A percentile compares a stretch with the other conserved stretches of the same genome.
Evolutionary conservation across 2,888 invertebrate genomes (phyloP).

Genomic region (Lasioglossum morio): DNA sequence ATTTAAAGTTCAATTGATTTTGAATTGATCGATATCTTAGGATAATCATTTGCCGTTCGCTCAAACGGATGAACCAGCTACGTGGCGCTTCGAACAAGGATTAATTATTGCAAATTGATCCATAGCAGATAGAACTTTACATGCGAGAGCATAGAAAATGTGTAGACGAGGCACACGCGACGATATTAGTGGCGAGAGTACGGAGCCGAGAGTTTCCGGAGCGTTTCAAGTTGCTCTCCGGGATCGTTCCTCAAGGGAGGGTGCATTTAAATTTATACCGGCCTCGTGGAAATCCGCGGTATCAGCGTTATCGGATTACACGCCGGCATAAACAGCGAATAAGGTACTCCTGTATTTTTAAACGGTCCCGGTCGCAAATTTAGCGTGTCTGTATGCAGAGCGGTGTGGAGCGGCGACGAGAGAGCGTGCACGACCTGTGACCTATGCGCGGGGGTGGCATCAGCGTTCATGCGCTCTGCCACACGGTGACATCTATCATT

Average conservation of each 20-base stretch:
- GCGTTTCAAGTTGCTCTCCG: constrained; percentile 7
- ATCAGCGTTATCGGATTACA: constrained; percentile 39
- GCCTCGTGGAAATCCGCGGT: constrained; percentile 27
- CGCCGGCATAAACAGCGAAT: constrained; percentile 32
- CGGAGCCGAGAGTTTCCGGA: not conserved
- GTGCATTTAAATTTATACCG: constrained; percentile 48
- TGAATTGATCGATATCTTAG: not conserved
- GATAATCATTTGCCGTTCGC: not conserved
- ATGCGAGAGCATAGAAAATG: not conserved
- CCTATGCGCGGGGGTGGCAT: constrained; percentile 55
- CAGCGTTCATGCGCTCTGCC: constrained; percentile 41
- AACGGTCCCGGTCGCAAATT: constrained; percentile 24
- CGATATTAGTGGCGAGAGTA: not conserved
- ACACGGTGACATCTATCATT: constrained; percentile 44
- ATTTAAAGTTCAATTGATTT: too few relatives aligned
- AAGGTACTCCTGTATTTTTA: constrained; percentile 37
- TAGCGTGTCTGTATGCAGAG: constrained; percentile 2
- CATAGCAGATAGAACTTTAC: too few relatives aligned
- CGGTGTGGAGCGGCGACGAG: not conserved
- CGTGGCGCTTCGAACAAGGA: not conserved
- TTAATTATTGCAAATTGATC: not conserved
- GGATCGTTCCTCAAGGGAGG: not conserved
- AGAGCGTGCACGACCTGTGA: constrained; percentile 48
- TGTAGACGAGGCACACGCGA: not conserved
- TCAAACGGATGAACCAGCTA: not conserved